These are phyloP conservation scores for Brachymystax lenok DNA, from an alignment of 2,797 vertebrate genomes.

Conservation along the genomic window DNA sequence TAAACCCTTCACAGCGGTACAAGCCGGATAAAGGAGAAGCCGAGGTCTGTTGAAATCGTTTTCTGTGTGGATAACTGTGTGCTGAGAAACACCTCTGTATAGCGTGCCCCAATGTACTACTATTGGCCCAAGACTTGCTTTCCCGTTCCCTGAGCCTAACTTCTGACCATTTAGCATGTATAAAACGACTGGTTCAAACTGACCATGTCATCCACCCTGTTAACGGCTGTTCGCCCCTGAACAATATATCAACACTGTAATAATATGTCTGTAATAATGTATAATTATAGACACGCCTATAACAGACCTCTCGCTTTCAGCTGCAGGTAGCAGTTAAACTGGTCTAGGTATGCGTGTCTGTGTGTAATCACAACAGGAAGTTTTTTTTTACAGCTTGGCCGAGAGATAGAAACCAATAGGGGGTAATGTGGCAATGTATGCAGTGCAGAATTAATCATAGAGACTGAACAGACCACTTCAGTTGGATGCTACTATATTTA, in stretches of 20 bases:
- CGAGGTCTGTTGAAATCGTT: conserved; percentile 61
- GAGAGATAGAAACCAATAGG: conserved; percentile 11
- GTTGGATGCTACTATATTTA: background rate
- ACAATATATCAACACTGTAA: conserved; percentile 26
- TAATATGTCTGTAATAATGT: conserved; percentile 33
- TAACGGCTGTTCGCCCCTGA: background rate
- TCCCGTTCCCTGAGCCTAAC: background rate
- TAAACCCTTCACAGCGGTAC: conserved; percentile 43
- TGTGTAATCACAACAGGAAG: background rate
- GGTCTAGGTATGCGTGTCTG: conserved; percentile 4
- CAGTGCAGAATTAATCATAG: conserved; percentile 27
- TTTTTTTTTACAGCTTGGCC: conserved; percentile 7
- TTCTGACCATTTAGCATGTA: background rate
- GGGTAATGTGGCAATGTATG: conserved; percentile 18
- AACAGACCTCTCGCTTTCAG: background rate
- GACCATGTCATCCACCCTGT: background rate
- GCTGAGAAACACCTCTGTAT: conserved; percentile 23
- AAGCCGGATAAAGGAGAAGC: conserved; percentile 64
- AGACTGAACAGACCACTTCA: conserved; percentile 28
- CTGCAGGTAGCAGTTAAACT: conserved; percentile 42
- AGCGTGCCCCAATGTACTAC: background rate
- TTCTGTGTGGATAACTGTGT: conserved; percentile 58
- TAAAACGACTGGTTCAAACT: background rate
- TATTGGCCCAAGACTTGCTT: conserved; percentile 5
- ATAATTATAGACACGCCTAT: conserved; percentile 25